Evolutionary conservation across 2,113 vertebrate genomes (phyloP), one percentile per base, ranked within the genome.

Genomic region (Tychaedon coryphoeus): DNA sequence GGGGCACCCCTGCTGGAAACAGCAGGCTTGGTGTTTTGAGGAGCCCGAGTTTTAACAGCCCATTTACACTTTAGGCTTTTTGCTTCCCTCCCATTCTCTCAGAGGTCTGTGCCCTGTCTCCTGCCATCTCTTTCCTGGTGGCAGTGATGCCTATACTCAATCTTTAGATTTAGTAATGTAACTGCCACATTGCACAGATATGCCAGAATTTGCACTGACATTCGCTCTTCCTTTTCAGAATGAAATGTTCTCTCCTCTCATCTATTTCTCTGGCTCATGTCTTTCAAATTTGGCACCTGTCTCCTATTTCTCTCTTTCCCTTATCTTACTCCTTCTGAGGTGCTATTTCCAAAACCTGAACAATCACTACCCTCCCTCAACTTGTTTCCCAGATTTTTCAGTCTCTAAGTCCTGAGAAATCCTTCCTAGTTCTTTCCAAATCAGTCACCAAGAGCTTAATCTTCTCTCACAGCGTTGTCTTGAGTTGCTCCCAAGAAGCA

Each of bases 241-340:
- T 91, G 51, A 91, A 91, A 88, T 93, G 90, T 92, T 93, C 90
- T 93, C 40, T 77, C 16, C 79, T 92, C 84, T 53, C 53, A 42
- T 77, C 42, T 67, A 47, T 76, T 88, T 64, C 51, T 84, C 82
- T 48, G 60, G 81, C 71, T 86, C 42, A 33, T 65, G 77, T 67
- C 66, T 92, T 90, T 93, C 78, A 91, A 67, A 64, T 87, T 76
- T 86, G 64, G 56, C 89, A 89, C 71, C 43, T 51, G 58, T 72
- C 58, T 84, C 75, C 62, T 65, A 19, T 58, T 75, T 78, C 57
- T 71, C 1, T 74, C 58, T 88, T 89, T 75, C 19, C 70, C 42
- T 72, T 80, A 51, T 50, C 88, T 94, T 91, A n/a, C 53, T 75
- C 28, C 26, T 76, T 90, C 38, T 65, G 45, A 85, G 20, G 8